These are phyloP conservation scores for Archips xylosteana DNA, from an alignment of 2,888 invertebrate genomes.

Conservation along the genomic window DNA sequence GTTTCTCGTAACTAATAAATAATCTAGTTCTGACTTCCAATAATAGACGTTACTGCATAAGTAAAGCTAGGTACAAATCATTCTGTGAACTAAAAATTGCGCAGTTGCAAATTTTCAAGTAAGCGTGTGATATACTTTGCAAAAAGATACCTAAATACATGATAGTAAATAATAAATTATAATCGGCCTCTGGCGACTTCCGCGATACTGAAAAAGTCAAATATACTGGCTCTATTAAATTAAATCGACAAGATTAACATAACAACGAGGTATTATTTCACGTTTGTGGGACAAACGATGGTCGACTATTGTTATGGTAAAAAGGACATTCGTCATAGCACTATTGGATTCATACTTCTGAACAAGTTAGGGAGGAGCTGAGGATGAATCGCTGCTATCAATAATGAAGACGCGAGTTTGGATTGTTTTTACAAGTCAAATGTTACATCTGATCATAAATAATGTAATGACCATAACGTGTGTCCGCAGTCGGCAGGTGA, in stretches of 20 bases:
- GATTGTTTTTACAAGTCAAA: constrained; percentile 25
- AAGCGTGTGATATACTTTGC: constrained; percentile 45
- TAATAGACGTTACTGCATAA: constrained; percentile 24
- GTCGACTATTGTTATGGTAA: constrained; percentile 72
- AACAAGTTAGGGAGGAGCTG: constrained; percentile 52
- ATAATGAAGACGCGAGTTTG: constrained; percentile 43
- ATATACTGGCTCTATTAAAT: constrained; percentile 54
- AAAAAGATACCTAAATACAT: constrained; percentile 21
- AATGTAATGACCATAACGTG: constrained; percentile 40
- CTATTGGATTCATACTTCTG: constrained; percentile 57
- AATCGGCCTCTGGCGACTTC: constrained; percentile 38
- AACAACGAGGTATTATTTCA: constrained; percentile 64
- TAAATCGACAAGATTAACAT: constrained; percentile 66
- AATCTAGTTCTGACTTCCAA: constrained; percentile 54
- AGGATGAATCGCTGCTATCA: constrained; percentile 53
- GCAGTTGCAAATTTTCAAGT: constrained; percentile 62
- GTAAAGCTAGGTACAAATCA: constrained; percentile 45
- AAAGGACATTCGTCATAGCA: constrained; percentile 64
- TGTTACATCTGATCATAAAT: constrained; percentile 30
- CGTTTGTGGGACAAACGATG: constrained; percentile 62
- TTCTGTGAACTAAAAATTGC: constrained; percentile 32
- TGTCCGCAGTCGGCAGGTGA: constrained; percentile 59
- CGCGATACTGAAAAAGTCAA: constrained; percentile 50
- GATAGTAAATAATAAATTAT: constrained; percentile 18
- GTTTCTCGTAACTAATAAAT: constrained; percentile 62